Conservation (phyloP, 2,888 invertebrate species). For the Amorpha juglandis region DNA sequence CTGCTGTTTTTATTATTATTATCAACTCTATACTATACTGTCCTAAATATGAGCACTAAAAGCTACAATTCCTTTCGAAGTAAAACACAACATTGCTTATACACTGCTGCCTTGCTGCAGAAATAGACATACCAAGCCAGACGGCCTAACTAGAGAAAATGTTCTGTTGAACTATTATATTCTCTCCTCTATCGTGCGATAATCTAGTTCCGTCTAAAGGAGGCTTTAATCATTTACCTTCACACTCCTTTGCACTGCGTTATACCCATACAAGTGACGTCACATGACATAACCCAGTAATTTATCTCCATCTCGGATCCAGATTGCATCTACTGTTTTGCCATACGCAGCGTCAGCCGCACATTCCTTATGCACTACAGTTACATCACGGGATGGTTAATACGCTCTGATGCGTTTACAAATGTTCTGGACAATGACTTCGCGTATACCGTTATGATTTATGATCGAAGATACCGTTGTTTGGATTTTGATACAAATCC, state of each 20-base stretch:
- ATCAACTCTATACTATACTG: too few species aligned
- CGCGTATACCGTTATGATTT: background rate
- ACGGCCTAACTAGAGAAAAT: too few species aligned
- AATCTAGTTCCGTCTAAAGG: too few species aligned
- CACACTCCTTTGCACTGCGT: too few species aligned
- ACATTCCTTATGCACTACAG: constrained; percentile 47
- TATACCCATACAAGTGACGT: background rate
- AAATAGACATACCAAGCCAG: too few species aligned
- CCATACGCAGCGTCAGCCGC: constrained; percentile 45
- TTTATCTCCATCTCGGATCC: constrained; percentile 29
- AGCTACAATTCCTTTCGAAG: too few species aligned
- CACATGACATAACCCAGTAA: constrained; percentile 16
- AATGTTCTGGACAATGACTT: constrained; percentile 17
- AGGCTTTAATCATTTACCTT: too few species aligned
- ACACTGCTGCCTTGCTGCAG: too few species aligned
- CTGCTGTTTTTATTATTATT: background rate
- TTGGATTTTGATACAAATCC: background rate
- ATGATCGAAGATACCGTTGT: background rate
- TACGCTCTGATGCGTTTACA: constrained; percentile 19
- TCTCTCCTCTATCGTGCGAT: too few species aligned
- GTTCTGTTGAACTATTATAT: too few species aligned
- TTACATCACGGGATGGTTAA: constrained; percentile 38
- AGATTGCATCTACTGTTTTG: constrained; percentile 58
- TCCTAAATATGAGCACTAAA: too few species aligned
- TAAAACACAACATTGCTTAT: too few species aligned